Conservation (phyloP, 2,113 vertebrate genomes). For the Dryoscopus gambensis region DNA sequence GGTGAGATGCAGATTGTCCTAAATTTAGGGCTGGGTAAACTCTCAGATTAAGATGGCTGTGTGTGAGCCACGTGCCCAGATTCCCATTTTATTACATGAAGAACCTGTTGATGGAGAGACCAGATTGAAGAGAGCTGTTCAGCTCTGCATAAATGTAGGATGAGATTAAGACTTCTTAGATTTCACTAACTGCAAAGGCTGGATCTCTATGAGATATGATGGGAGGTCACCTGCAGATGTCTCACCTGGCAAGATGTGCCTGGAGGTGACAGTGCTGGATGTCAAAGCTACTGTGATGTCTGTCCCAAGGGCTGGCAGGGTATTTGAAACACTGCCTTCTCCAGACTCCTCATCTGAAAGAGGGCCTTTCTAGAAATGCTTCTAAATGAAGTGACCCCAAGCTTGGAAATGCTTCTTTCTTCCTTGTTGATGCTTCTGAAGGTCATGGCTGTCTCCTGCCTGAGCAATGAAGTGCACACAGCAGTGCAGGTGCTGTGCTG, state of each 20-base stretch:
- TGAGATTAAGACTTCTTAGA: background rate
- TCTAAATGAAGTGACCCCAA: background rate
- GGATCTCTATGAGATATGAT: background rate
- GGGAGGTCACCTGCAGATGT: background rate
- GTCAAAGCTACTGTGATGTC: background rate
- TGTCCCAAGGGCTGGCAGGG: background rate
- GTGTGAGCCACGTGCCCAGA: background rate
- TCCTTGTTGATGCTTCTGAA: background rate
- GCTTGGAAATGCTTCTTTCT: background rate
- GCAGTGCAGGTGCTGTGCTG: background rate
- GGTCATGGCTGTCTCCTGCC: accelerated
- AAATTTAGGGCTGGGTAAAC: background rate
- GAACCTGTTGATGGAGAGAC: background rate
- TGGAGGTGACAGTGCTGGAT: background rate
- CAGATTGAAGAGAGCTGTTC: background rate
- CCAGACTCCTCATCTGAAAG: background rate
- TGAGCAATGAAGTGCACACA: background rate
- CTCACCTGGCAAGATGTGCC: background rate
- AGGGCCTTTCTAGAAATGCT: background rate
- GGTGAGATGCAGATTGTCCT: background rate
- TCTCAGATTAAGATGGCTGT: background rate
- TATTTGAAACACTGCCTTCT: background rate
- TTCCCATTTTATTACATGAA: background rate
- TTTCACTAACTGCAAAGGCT: background rate
- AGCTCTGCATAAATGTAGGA: background rate